Percentiles rank a stretch among this genome's conserved stretches.
Evolutionary conservation across 2,888 invertebrate genomes (phyloP).

Genomic region (Coronaproctus castanopsis): DNA sequence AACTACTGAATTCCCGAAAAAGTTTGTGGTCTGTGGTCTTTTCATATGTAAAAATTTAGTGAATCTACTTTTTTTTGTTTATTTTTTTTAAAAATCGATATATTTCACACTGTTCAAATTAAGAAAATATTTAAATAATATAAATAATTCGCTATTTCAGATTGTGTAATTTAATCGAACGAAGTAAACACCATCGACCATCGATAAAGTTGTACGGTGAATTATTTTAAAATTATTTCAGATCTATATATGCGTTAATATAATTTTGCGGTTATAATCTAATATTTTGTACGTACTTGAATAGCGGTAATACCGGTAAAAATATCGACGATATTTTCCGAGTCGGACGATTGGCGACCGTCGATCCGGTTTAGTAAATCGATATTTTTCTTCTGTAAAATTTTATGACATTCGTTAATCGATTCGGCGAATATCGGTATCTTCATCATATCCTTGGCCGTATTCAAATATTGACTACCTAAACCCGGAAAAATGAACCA

Average conservation of each 20-base stretch:
- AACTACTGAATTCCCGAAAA: no score
- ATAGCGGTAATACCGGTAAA: conserved; percentile 53
- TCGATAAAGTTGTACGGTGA: no score
- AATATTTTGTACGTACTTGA: conserved; percentile 27
- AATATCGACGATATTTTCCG: conserved; percentile 44
- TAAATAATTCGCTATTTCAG: no score
- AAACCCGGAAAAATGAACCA: conserved; percentile 39
- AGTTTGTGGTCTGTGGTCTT: no score
- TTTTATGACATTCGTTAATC: conserved; percentile 35
- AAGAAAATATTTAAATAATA: no score
- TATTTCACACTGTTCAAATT: no score
- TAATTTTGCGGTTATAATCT: not conserved
- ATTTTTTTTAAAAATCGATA: no score
- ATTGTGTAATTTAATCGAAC: no score
- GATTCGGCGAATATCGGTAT: conserved; percentile 43
- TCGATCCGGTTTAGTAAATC: conserved; percentile 40
- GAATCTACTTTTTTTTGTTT: no score
- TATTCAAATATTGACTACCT: conserved; percentile 51
- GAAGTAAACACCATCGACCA: no score
- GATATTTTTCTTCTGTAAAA: conserved; percentile 37
- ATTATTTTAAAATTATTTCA: no score
- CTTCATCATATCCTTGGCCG: conserved; percentile 43
- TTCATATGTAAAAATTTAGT: no score
- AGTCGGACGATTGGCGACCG: conserved; percentile 33
- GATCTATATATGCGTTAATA: not conserved